Evolutionary conservation across 2,113 vertebrate species (phyloP).

Genomic region (Sialia sialis): DNA sequence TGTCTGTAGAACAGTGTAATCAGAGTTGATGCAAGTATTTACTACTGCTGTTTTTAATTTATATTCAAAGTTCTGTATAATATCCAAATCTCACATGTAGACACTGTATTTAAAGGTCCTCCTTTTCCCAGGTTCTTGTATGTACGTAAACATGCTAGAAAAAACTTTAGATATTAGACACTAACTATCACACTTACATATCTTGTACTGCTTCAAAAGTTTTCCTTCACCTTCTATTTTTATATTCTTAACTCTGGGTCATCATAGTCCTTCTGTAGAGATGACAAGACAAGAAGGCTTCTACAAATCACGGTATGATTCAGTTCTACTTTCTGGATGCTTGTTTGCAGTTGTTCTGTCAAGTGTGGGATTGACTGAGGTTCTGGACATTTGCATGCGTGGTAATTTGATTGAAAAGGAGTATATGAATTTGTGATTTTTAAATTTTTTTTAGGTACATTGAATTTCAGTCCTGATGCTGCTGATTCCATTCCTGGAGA

Average conservation of each 20-base stretch:
- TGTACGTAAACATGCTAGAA: neutral
- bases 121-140: neutral
- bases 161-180: neutral
- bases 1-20: neutral
- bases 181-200: neutral
- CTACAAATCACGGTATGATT: neutral
- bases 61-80: neutral
- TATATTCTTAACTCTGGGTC: neutral
- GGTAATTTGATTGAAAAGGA: neutral
- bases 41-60: neutral
- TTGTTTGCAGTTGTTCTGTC: neutral
- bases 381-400: neutral
- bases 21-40: neutral
- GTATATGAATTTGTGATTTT: neutral
- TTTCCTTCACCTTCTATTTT: neutral
- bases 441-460: constrained; percentile 65
- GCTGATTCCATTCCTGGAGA: constrained; percentile 73
- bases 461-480: constrained; percentile 77
- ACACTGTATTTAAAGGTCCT: neutral
- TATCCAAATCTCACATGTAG: neutral
- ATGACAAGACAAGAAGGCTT: neutral
- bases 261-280: neutral
- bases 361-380: neutral
- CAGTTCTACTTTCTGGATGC: neutral
- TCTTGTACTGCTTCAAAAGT: neutral